Evolutionary conservation across 2,113 vertebrate genomes (phyloP).

Genomic region (Epinephelus cyanopodus): DNA sequence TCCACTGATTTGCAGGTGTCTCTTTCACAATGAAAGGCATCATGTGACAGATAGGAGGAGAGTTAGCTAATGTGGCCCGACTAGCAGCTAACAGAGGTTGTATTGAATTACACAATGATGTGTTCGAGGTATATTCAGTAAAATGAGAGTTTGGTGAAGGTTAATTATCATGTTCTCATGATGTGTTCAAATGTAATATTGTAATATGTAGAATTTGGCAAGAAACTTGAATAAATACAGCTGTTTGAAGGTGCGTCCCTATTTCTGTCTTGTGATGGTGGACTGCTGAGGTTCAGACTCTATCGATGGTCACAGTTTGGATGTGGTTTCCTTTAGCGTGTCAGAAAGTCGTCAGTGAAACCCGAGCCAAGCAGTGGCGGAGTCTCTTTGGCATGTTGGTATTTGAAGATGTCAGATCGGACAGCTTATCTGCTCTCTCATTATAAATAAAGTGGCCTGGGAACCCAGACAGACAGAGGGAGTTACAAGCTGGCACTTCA

Average conservation of each 20-base stretch:
- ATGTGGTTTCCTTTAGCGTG: background rate
- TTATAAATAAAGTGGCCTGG: constrained; percentile 54
- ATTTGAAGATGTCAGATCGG: background rate
- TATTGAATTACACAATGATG: no score
- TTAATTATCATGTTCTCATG: no score
- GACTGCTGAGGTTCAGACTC: background rate
- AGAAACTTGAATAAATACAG: no score
- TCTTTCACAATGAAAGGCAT: no score
- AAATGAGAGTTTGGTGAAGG: no score
- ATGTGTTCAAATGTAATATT: no score
- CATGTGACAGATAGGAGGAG: no score
- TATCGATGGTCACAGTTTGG: background rate
- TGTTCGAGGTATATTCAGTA: no score
- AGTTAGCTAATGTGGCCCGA: no score
- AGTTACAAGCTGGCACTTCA: constrained; percentile 20
- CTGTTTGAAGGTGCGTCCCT: background rate
- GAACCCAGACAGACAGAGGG: constrained; percentile 15
- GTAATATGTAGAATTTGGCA: no score
- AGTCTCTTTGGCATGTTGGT: background rate
- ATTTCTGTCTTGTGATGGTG: background rate
- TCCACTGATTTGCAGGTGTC: no score
- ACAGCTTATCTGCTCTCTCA: constrained; percentile 15
- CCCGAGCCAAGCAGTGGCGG: background rate
- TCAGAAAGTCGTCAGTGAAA: background rate
- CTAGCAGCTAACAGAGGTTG: no score